Base-by-base conservation (phyloP, 2,113 vertebrate species). In the Anhinga anhinga region DNA sequence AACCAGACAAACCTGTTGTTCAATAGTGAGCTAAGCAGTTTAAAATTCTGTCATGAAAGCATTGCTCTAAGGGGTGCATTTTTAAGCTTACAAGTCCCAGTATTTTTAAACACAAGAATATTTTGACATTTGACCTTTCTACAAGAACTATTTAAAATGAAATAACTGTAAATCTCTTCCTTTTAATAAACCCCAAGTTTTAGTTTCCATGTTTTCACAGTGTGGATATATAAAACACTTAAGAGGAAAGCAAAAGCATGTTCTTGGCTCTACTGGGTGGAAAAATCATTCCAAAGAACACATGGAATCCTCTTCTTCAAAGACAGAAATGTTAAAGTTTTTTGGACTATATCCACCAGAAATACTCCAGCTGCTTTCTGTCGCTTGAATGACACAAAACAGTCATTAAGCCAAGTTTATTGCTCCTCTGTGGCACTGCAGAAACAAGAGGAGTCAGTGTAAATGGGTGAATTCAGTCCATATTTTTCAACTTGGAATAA, bases 201-300 rank as follows among this genome's bases (percentile, higher is more conserved):
- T 38, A n/a, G 56, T 76, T 93, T 80, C 91, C 83, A 79, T 86
- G 73, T 79, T 93, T 91, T 86, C 76, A 52, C 88, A 82, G 65
- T 9, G n/a, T 73, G 82, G 86, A 61, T 86, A 63, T 67, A 84
- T 79, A 91, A 86, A 97, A 95, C 61, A 56, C 25, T 93, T 59
- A 76, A 84, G 56, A 95, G 72, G 69, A 96, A 95, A 92, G 86
- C 80, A 95, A 82, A 93, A 90, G 72, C 91, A 71, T 91, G 56
- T 82, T 95, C 81, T 91, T 95, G 95, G 95, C 88, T 72, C 45
- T 76, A 5, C 2, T 53, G 56, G 34, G 40, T 69, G 44, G 83
- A 95, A 93, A 92, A 94, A 36, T 63, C 19, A 94, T 82, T 95
- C 88, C 63, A 86, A 88, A 84, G 65, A 81, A 74, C 79, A 93